Conservation (phyloP, 2,888 invertebrate species). For the Scaptomyza tumidula region DNA sequence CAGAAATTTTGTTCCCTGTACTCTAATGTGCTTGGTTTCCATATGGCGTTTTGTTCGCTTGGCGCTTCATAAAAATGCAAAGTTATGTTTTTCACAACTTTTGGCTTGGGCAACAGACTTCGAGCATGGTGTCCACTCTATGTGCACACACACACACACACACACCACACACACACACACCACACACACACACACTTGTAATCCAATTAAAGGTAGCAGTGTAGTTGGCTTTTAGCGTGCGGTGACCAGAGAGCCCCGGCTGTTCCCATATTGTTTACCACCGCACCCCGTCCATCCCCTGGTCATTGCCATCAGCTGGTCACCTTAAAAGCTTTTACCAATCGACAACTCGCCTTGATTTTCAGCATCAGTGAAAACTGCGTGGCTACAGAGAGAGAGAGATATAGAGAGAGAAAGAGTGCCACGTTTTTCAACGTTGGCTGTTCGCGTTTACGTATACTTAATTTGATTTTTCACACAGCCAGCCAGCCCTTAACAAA, state of each 20-base stretch:
- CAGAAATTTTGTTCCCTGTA: constrained; percentile 1
- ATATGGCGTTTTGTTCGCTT: constrained; percentile 60
- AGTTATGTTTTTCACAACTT: constrained; percentile 77
- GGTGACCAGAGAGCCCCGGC: constrained; percentile 46
- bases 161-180: constrained; percentile 51
- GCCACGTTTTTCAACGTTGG: constrained; percentile 26
- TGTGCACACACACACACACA: constrained; percentile 37
- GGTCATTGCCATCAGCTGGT: constrained; percentile 45
- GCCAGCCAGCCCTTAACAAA: constrained; percentile 20
- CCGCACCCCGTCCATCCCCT: background rate
- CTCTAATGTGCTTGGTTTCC: constrained; percentile 48
- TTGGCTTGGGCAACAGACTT: constrained; percentile 58
- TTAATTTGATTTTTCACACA: constrained; percentile 79
- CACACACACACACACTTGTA: constrained; percentile 62
- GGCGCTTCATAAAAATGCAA: constrained; percentile 79
- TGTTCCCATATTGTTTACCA: constrained; percentile 25
- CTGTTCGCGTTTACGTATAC: constrained; percentile 76
- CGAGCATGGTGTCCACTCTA: constrained; percentile 36
- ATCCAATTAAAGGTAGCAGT: constrained; percentile 81
- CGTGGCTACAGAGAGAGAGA: constrained; percentile 23
- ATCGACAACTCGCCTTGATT: constrained; percentile 77
- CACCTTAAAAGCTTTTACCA: constrained; percentile 79
- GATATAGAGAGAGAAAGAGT: background rate
- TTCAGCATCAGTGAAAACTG: constrained; percentile 66
- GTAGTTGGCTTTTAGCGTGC: constrained; percentile 81